These are phyloP conservation scores for Kryptopterus vitreolus DNA, from an alignment of 2,797 vertebrate genomes.

Conservation along the genomic window DNA sequence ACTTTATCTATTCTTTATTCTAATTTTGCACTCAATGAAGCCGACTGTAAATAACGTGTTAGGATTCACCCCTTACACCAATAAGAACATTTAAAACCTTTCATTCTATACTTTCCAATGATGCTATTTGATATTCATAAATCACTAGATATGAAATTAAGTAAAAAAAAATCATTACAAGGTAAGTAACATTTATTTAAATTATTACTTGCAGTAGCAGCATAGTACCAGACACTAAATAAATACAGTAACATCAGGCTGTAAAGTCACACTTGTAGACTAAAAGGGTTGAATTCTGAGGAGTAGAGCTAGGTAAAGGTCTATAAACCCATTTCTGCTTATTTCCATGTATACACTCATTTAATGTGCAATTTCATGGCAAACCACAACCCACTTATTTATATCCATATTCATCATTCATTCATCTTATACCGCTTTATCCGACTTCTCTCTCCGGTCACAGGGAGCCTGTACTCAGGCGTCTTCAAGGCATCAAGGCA, in stretches of 20 bases:
- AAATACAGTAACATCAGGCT: background rate
- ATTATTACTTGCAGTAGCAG: background rate
- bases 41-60: background rate
- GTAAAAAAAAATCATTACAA: background rate
- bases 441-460: too few species aligned
- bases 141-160: background rate
- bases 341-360: background rate
- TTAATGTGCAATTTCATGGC: background rate
- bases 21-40: background rate
- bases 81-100: background rate
- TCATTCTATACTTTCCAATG: background rate
- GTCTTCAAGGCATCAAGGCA: too few species aligned
- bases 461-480: too few species aligned
- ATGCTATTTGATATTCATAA: background rate
- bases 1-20: too few species aligned
- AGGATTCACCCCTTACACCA: background rate
- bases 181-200: background rate
- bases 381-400: background rate
- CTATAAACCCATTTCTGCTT: background rate
- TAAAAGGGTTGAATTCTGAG: background rate
- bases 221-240: background rate
- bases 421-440: too few species aligned
- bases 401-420: too few species aligned
- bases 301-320: background rate
- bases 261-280: background rate